Evolutionary conservation across 2,113 vertebrate genomes (phyloP).

Genomic region (Pseudopodoces humilis): DNA sequence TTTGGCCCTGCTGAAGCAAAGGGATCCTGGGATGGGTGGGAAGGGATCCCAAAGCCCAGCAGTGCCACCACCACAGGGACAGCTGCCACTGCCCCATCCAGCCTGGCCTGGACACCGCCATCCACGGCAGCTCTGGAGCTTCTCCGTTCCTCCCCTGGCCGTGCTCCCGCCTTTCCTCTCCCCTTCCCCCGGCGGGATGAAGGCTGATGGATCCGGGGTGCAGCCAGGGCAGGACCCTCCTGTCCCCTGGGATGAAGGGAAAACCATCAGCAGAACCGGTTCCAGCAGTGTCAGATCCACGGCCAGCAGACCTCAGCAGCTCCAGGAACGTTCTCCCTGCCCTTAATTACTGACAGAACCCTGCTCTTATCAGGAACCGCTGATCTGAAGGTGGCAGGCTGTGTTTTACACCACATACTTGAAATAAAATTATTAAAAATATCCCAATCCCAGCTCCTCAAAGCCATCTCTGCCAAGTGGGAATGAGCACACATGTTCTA

Average conservation of each 20-base stretch:
- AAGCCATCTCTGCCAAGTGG: neutral
- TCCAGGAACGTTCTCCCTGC: neutral
- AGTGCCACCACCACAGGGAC: no score
- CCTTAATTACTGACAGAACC: neutral
- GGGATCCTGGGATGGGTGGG: no score
- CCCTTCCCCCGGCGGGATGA: neutral
- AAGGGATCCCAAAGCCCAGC: no score
- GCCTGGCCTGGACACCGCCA: neutral
- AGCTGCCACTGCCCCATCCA: no score
- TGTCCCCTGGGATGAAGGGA: neutral
- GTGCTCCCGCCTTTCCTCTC: neutral
- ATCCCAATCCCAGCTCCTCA: neutral
- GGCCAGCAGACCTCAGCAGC: neutral
- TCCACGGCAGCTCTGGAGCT: neutral
- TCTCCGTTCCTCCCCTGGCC: neutral
- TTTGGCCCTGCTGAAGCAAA: no score
- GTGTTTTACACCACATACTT: neutral
- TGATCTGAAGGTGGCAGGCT: neutral
- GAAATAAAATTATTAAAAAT: neutral
- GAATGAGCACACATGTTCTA: neutral
- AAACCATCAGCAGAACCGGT: neutral
- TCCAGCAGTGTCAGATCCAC: neutral
- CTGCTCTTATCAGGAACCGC: neutral
- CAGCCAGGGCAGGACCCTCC: neutral
- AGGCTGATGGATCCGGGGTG: neutral